phyloP scores from a whole-genome alignment of 2,797 vertebrate species.

The Varecia variegata region DNA sequence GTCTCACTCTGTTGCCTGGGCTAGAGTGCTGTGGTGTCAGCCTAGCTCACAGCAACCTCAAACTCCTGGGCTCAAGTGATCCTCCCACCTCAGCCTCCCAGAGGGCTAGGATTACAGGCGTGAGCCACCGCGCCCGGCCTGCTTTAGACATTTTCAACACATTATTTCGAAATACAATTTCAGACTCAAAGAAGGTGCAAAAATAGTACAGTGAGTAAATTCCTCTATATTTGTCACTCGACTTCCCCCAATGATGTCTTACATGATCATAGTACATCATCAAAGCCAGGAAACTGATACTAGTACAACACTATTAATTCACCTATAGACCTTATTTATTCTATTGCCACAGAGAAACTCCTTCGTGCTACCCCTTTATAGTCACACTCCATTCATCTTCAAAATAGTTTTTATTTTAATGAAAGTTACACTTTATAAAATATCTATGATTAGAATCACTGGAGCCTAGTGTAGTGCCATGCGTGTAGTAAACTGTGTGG shows the following conservation, averaged over 20 bases:
- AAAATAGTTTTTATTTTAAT: constrained; percentile 15
- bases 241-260: not conserved
- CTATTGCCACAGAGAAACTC: not conserved
- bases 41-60: no score
- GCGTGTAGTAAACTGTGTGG: not conserved
- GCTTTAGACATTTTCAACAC: not conserved
- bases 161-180: constrained; percentile 41
- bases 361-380: not conserved
- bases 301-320: not conserved
- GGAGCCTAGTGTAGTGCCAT: not conserved
- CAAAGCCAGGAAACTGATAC: not conserved
- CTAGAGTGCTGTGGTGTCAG: no score
- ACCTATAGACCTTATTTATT: not conserved
- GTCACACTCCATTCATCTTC: not conserved
- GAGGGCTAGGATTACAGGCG: no score
- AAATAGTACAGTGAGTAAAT: not conserved
- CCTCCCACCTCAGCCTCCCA: no score
- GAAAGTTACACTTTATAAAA: not conserved
- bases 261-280: not conserved
- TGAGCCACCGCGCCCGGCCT: no score
- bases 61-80: no score
- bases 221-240: not conserved
- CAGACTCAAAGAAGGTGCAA: not conserved
- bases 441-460: not conserved
- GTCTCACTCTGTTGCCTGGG: no score